Evolutionary conservation across 1,140 invertebrate genomes (phyloP).

Genomic region (Prorops nasuta): DNA sequence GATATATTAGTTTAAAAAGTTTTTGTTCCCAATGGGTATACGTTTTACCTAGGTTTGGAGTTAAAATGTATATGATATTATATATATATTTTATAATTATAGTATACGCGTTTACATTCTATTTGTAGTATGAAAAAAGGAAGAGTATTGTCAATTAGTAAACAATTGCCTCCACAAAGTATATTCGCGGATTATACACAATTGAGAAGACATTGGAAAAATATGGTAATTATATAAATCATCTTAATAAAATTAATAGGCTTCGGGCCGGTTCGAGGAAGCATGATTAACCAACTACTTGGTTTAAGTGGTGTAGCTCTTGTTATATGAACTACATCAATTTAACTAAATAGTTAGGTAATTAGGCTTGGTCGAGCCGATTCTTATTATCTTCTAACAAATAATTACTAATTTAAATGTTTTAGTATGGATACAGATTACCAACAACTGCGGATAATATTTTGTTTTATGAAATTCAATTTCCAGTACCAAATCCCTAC

Average conservation of each 20-base stretch:
- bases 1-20: conserved; percentile 13
- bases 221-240: conserved; percentile 33
- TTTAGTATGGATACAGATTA: not conserved
- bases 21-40: conserved; percentile 19
- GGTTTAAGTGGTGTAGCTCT: too few relatives aligned
- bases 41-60: conserved; percentile 41
- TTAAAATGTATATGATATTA: conserved; percentile 1
- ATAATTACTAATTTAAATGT: not conserved
- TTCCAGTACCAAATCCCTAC: not conserved
- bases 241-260: not conserved
- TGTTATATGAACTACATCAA: too few relatives aligned
- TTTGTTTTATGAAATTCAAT: not conserved
- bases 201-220: conserved; percentile 47
- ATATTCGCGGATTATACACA: conserved; percentile 39
- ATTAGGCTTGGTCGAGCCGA: too few relatives aligned
- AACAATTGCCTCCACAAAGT: conserved; percentile 27
- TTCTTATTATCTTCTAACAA: too few relatives aligned
- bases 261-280: too few relatives aligned
- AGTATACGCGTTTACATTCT: not conserved
- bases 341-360: too few relatives aligned
- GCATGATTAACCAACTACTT: too few relatives aligned
- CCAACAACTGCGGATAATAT: not conserved
- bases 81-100: not conserved
- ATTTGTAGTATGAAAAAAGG: conserved; percentile 38
- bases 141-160: conserved; percentile 31